Conservation (phyloP, 2,797 vertebrate genomes). For the Halcyon leucocephala region DNA sequence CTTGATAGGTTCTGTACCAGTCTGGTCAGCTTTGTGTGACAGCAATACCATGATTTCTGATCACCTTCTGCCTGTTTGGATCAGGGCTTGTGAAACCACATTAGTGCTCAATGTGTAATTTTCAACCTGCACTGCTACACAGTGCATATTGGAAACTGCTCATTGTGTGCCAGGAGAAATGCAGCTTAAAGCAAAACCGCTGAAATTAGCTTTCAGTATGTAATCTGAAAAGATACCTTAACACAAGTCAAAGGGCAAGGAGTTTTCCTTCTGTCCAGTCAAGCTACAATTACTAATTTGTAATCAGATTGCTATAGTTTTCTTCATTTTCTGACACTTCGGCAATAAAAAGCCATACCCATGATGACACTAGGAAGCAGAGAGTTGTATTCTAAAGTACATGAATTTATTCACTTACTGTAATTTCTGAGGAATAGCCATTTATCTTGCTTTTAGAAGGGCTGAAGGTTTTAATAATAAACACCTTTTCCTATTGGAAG, state of each 20-base stretch:
- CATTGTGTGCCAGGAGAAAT: background rate
- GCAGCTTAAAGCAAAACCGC: background rate
- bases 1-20: rapidly evolving
- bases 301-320: background rate
- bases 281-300: background rate
- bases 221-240: background rate
- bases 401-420: background rate
- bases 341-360: background rate
- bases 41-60: background rate
- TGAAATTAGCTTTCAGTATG: background rate
- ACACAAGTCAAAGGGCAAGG: background rate
- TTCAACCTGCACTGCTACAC: background rate
- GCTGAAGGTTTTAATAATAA: slow-evolving; percentile 22
- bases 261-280: background rate
- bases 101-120: rapidly evolving
- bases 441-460: slow-evolving; percentile 3
- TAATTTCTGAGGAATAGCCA: background rate
- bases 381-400: background rate
- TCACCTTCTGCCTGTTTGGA: background rate
- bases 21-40: background rate
- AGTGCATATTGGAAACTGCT: background rate
- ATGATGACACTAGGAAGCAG: background rate
- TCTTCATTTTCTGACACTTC: background rate
- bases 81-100: background rate
- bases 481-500: background rate